Conservation (phyloP, 2,888 invertebrate species). For the Lymantria monacha region DNA sequence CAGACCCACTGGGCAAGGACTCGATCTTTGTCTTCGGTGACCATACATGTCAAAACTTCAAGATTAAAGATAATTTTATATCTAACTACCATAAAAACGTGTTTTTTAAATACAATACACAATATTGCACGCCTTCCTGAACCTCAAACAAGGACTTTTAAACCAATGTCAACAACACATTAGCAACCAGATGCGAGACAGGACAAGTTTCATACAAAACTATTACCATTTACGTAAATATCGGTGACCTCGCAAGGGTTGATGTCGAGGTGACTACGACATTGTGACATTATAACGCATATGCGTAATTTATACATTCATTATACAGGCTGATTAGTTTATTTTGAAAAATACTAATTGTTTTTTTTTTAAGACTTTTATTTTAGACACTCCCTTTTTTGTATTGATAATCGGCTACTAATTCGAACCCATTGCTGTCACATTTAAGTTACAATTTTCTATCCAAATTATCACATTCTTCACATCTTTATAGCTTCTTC, state of each 20-base stretch:
- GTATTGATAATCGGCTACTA: too few species aligned
- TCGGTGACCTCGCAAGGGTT: slow-evolving; percentile 65
- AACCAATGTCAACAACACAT: background rate
- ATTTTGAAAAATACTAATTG: too few species aligned
- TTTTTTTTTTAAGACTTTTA: too few species aligned
- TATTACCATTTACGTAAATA: slow-evolving; percentile 43
- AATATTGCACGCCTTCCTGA: background rate
- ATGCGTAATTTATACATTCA: slow-evolving; percentile 34
- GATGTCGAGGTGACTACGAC: slow-evolving; percentile 43
- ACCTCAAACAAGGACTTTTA: background rate
- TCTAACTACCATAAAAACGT: background rate
- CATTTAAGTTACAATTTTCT: too few species aligned
- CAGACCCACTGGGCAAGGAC: background rate
- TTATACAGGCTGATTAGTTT: background rate
- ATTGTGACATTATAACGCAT: slow-evolving; percentile 6
- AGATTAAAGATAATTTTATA: background rate
- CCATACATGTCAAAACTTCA: too few species aligned
- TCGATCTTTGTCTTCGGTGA: background rate
- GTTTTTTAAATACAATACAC: background rate
- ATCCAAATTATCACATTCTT: too few species aligned
- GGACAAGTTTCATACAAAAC: slow-evolving; percentile 9
- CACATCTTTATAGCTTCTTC: too few species aligned
- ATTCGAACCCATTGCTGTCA: too few species aligned
- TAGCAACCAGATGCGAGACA: slow-evolving; percentile 12
- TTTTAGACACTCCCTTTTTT: too few species aligned